Base-by-base conservation (phyloP, 2,888 invertebrate species). In the Lampropteryx suffumata region DNA sequence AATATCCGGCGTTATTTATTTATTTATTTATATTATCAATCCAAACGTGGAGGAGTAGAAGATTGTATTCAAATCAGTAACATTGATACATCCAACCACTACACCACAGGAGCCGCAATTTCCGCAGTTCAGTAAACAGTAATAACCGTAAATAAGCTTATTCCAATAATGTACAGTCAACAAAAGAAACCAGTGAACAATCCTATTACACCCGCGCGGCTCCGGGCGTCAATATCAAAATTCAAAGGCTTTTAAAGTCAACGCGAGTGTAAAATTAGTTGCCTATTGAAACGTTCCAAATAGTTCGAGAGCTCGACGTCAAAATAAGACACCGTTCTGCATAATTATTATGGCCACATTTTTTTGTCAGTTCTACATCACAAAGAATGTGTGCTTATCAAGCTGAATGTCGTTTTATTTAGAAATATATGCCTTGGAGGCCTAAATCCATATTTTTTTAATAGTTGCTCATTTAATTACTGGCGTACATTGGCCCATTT, bases 201-300 rank as follows among this genome's bases (percentile, higher is more conserved):
- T 48, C 51, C 44, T 48, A 51, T 51, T 55, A 48, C 55, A 48
- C 12, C 51, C 65, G 64, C 62, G 65, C 62, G 55, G 65, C 65
- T 67, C 63, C 63, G 52, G 64, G 65, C 69, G 71, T 76, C 75
- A 67, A 75, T 79, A 79, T 76, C 71, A 74, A 76, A 71, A 81
- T 76, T 73, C 74, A 76, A 79, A 78, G 71, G 73, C 74, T 78
- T 82, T 77, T 73, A 67, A 71, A 65, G 74, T 69, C 65, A 74
- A 79, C 69, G 73, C 68, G 65, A 69, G 72, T 84, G 82, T 82
- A 77, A 82, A 84, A 84, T 84, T 82, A 79, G 76, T 68, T 74
- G 70, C 67, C 71, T 73, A 77, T 82, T 76, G 69, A 78, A 71
- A 63, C 67, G 72, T 61, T 61, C 53, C 59, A 17, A 53, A 34